Percentiles rank a stretch among this genome's conserved stretches.
Conservation (phyloP, 2,888 invertebrate genomes). For the Autographa pulchrina region DNA sequence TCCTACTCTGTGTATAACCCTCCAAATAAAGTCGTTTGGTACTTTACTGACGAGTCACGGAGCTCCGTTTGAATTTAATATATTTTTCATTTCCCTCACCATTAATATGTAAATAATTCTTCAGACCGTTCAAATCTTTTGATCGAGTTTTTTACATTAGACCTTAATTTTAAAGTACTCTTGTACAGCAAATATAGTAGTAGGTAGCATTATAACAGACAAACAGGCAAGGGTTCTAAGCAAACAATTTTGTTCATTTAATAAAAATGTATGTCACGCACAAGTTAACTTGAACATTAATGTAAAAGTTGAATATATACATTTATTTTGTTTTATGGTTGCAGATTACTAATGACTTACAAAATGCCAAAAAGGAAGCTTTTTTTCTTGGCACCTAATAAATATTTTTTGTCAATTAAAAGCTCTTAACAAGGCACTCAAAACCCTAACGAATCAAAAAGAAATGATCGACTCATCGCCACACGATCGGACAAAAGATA, state of each 20-base stretch:
- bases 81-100: slow-evolving; percentile 87
- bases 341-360: slow-evolving; percentile 38
- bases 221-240: background rate
- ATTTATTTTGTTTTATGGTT: slow-evolving; percentile 41
- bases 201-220: slow-evolving; percentile 20
- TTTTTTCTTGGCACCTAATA: slow-evolving; percentile 34
- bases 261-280: background rate
- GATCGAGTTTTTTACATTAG: slow-evolving; percentile 59
- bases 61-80: slow-evolving; percentile 88
- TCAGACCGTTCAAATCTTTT: slow-evolving; percentile 70
- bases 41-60: slow-evolving; percentile 89
- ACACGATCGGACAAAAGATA: slow-evolving; percentile 85
- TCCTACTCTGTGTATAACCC: slow-evolving; percentile 82
- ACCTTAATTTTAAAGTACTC: slow-evolving; percentile 35
- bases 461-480: slow-evolving; percentile 79
- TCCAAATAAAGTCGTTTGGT: slow-evolving; percentile 87
- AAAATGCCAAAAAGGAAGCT: slow-evolving; percentile 33
- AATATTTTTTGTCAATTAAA: slow-evolving; percentile 63
- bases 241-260: background rate
- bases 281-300: background rate
- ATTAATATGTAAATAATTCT: slow-evolving; percentile 88
- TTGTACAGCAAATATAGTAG: slow-evolving; percentile 41
- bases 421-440: slow-evolving; percentile 69
- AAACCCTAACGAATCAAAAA: slow-evolving; percentile 73
- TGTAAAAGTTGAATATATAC: background rate